Conservation (phyloP, 2,888 invertebrate genomes). For the Pollenia griseotomentosa region DNA sequence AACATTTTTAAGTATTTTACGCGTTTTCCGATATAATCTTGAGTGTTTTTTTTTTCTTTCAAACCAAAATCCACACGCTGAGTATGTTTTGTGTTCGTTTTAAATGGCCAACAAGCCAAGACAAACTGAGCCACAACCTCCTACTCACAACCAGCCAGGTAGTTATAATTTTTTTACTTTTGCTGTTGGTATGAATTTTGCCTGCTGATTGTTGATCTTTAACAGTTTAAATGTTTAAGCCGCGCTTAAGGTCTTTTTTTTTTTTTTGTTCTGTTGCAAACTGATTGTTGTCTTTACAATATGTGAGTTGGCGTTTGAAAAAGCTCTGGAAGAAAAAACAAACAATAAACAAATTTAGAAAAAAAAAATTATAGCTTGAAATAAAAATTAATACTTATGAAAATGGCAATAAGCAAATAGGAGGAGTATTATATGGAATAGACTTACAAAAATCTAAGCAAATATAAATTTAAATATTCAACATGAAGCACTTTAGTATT, state of each 20-base stretch:
- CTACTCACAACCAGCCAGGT: slow-evolving; percentile 55
- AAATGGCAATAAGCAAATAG: slow-evolving; percentile 30
- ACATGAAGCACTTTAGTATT: background rate
- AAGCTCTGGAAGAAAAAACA: background rate
- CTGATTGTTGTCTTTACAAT: slow-evolving; percentile 44
- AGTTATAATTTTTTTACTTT: slow-evolving; percentile 25
- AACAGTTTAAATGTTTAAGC: slow-evolving; percentile 71
- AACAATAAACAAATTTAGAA: slow-evolving; percentile 31
- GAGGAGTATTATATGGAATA: slow-evolving; percentile 8
- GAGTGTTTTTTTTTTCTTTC: background rate
- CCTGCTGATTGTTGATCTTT: slow-evolving; percentile 69
- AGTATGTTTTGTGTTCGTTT: slow-evolving; percentile 43
- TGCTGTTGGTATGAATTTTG: slow-evolving; percentile 31
- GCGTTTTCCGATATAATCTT: slow-evolving; percentile 66
- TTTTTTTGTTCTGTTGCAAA: slow-evolving; percentile 12
- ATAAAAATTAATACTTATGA: slow-evolving; percentile 26
- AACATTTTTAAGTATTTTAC: slow-evolving; percentile 66
- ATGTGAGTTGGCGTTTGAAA: slow-evolving; percentile 62
- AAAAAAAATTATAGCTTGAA: background rate
- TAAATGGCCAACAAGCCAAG: slow-evolving; percentile 49
- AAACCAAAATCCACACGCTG: slow-evolving; percentile 42
- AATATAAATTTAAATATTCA: background rate
- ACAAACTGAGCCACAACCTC: slow-evolving; percentile 39
- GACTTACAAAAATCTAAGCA: background rate
- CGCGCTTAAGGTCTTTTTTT: slow-evolving; percentile 7